Evolutionary conservation across 23 tunicate species (phyloP).

Genomic region (Ciona savignyi): DNA sequence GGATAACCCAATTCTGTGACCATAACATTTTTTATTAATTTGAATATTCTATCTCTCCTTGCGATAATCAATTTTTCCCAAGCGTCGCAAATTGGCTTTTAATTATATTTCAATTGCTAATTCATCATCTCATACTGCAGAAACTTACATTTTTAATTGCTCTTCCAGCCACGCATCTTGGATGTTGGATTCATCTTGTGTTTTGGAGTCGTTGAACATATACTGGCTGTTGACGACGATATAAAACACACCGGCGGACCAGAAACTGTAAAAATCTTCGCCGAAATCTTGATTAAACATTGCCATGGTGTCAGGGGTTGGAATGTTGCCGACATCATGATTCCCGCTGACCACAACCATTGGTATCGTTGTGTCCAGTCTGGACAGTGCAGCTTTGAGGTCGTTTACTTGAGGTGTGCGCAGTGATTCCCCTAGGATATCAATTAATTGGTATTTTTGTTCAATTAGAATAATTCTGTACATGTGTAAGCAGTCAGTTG

Average conservation of each 20-base stretch:
- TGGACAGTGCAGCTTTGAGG: not conserved
- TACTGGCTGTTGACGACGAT: constrained; percentile 39
- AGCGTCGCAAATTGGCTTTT: no score
- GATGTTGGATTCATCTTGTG: constrained; percentile 3
- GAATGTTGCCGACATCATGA: constrained; percentile 41
- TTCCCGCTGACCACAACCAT: constrained; percentile 36
- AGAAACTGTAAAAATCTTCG: constrained; percentile 40
- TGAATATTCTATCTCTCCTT: no score
- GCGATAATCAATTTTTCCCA: no score
- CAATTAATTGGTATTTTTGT: not conserved
- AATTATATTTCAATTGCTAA: no score
- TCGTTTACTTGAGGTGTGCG: constrained; percentile 16
- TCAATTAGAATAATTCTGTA: not conserved
- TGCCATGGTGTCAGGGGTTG: constrained; percentile 11
- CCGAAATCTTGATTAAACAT: constrained; percentile 20
- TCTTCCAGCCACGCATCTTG: constrained; percentile 36
- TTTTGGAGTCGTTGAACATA: constrained; percentile 7
- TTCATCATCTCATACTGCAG: no score
- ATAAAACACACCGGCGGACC: constrained; percentile 34
- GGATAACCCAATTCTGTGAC: no score
- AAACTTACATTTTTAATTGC: constrained; percentile 25
- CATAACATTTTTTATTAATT: no score
- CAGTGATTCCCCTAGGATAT: not conserved
- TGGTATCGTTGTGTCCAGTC: constrained; percentile 17
- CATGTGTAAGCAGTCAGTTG: no score